Evolutionary conservation across 2,888 invertebrate genomes (phyloP), one percentile per base, ranked within the genome.

Genomic region (Apodemia mormo): DNA sequence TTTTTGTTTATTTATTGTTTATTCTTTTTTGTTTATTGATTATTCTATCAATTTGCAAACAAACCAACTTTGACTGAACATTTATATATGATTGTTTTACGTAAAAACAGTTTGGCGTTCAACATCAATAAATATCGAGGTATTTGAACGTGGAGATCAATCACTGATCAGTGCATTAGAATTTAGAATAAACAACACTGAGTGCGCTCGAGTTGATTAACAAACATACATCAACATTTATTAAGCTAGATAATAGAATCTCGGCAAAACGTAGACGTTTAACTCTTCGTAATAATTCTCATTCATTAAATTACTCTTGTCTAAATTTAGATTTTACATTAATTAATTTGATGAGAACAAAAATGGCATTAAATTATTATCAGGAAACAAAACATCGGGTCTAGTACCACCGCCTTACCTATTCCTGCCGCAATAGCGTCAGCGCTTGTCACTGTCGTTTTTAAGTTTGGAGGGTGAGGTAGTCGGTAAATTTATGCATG

Each of bases 121-220:
- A 69, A 65, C 40, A 40, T 9, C 69, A 30, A 65, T 69, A 69
- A 69, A 69, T 69, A 54, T 54, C 52, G 37, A 40, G 33, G 40
- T 69, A 54, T 65, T 69, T 69, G 69, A 65, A 65, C 65, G 65
- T 40, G 54, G 69, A 65, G 43, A 69, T 65, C 69, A 54, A 68
- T 68, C 68, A 65, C 65, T 52, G 64, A 49, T 37, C 40, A 68
- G 43, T 69, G 69, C 69, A 69, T 69, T 65, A 37, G 22, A 67
- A 67, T 67, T 69, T 65, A 67, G 54, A 67, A 67, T 67, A 67
- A 67, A 66, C 65, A 69, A n/a, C 37, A 14, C 54, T 54, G 54
- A 65, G 65, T 65, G 54, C 54, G 37, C 43, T 49, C 65, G 40
- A 68, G 54, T 65, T 8, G 30, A 37, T 33, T 37, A 61, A 61